Percentiles rank a stretch among this genome's conserved stretches.
phyloP scores from a whole-genome alignment of 2,113 vertebrate genomes.

The Oceanodroma tethys region DNA sequence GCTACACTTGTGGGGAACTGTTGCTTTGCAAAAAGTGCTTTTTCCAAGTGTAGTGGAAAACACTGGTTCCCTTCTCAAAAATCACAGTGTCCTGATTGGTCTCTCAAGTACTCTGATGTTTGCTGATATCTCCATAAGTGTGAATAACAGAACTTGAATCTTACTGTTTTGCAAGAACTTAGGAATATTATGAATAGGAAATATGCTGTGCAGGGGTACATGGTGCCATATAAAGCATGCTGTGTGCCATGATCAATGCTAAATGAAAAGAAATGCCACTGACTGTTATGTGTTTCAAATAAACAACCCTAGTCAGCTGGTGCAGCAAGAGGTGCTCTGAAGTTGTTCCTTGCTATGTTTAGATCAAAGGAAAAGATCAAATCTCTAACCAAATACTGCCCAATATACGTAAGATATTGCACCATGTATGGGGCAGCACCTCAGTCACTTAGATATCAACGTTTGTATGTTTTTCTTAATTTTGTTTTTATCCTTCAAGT shows the following conservation, averaged over 20 bases:
- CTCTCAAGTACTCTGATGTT: neutral
- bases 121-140: accelerated
- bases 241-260: neutral
- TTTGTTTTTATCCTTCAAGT: neutral
- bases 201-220: neutral
- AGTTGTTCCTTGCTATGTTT: neutral
- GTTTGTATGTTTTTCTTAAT: neutral
- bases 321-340: neutral
- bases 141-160: neutral
- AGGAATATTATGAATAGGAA: too few relatives aligned
- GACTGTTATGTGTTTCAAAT: accelerated
- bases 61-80: neutral
- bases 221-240: neutral
- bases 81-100: neutral
- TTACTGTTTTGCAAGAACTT: neutral
- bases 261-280: neutral
- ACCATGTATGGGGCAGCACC: neutral
- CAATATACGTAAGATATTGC: accelerated
- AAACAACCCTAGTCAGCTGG: neutral
- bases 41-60: neutral
- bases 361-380: neutral
- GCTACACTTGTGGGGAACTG: accelerated
- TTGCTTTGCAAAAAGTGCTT: neutral
- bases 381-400: neutral
- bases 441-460: neutral